phyloP scores from a whole-genome alignment of 2,888 invertebrate genomes.

The Quadroppia sp. region DNA sequence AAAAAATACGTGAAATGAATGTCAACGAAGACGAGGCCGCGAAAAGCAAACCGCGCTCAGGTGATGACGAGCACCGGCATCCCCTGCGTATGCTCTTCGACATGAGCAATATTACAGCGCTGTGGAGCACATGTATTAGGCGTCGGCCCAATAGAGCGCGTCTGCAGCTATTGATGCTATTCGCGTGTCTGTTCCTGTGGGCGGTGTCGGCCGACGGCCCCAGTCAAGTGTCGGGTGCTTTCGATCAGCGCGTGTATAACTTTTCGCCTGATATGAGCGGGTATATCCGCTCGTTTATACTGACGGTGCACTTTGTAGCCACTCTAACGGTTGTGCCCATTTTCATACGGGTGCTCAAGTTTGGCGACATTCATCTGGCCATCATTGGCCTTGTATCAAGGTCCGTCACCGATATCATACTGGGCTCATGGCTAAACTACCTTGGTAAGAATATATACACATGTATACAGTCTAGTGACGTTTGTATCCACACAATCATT shows the following conservation, averaged over 20 bases:
- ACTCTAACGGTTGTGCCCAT: neutral
- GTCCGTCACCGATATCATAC: too few species aligned
- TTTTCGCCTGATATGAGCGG: neutral
- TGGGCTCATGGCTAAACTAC: too few species aligned
- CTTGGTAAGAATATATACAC: too few species aligned
- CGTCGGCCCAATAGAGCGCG: neutral
- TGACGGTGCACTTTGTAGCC: neutral
- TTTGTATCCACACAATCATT: too few species aligned
- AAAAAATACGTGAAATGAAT: neutral
- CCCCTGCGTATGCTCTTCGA: neutral
- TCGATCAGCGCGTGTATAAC: neutral
- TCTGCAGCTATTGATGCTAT: too few species aligned
- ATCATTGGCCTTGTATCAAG: neutral
- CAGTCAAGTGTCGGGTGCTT: neutral
- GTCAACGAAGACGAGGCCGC: neutral
- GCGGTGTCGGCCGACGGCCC: neutral
- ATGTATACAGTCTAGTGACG: too few species aligned
- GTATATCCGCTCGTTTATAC: neutral
- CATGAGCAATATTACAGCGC: neutral
- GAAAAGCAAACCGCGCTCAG: neutral
- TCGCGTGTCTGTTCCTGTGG: neutral
- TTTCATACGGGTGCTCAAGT: neutral
- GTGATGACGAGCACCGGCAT: neutral
- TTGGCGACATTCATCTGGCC: neutral
- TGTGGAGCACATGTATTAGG: neutral